Base-by-base conservation (phyloP, 2,888 invertebrate genomes). In the Idaea biselata region DNA sequence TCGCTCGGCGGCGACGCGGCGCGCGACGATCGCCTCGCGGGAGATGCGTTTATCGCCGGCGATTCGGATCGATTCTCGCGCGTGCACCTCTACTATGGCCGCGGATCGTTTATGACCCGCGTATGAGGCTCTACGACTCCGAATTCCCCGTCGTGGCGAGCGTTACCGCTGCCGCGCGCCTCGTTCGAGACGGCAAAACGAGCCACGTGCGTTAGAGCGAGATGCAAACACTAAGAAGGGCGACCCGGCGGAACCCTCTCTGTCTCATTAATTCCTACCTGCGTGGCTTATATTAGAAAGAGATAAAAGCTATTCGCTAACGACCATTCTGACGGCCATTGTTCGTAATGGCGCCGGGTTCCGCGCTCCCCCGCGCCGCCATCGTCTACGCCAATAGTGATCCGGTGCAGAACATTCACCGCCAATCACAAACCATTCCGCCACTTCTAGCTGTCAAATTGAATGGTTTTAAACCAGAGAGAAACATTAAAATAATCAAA, bases 101-200 rank as follows among this genome's bases (percentile, higher is more conserved):
- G 95, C 95, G 95, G 95, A 95, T 95, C 95, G 95, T 95, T 95
- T 95, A 95, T 95, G 95, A 95, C 95, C 95, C 95, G 95, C 95
- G 95, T 95, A 95, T 95, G 95, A 95, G 95, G 94, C 95, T 95
- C 95, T 95, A 95, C 95, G 95, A 95, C 95, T 95, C 95, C 94
- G 95, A 95, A 95, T 95, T 95, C 95, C 94, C 94, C 94, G 95
- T 93, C 89, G 93, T 91, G 89, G 91, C 89, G 91, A 89, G 87
- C 88, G 88, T 88, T 89, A 88, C 91, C 89, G 92, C 91, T 87
- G 88, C 91, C 89, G 90, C 89, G 89, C 89, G 86, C 87, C 84
- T 87, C 85, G 82, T 82, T 85, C 84, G 90, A 88, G 92, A 92
- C 87, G 87, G 93, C 84, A 85, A 89, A 91, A 89, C 93, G 84